A percentile compares a stretch with the other conserved stretches of the same genome.
Evolutionary conservation across 2,888 invertebrate genomes (phyloP).

Genomic region (Drosophila setosimentum): DNA sequence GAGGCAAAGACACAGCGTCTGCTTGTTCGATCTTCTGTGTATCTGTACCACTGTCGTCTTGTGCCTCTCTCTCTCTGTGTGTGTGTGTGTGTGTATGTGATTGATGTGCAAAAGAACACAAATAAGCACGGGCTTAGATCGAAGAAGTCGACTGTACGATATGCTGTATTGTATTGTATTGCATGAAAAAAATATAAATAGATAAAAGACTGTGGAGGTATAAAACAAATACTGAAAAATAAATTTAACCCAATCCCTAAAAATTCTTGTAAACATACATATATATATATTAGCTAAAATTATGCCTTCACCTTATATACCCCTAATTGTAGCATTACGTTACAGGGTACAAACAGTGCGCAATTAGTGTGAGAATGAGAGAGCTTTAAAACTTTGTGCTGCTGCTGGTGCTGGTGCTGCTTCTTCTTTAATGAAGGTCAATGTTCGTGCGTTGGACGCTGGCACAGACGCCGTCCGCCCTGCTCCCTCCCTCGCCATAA

Average conservation of each 20-base stretch:
- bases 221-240: background rate
- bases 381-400: slow-evolving; percentile 41
- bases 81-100: slow-evolving; percentile 17
- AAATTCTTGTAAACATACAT: background rate
- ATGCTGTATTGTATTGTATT: no score
- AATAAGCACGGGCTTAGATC: background rate
- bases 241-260: background rate
- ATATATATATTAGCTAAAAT: background rate
- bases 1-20: slow-evolving; percentile 20
- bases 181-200: background rate
- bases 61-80: background rate
- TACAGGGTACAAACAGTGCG: slow-evolving; percentile 33
- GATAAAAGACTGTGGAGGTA: background rate
- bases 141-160: background rate
- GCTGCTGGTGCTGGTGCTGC: slow-evolving; percentile 23
- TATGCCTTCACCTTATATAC: background rate
- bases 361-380: slow-evolving; percentile 51
- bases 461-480: slow-evolving; percentile 31
- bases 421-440: slow-evolving; percentile 81
- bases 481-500: background rate
- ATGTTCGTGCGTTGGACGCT: slow-evolving; percentile 76
- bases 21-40: slow-evolving; percentile 6
- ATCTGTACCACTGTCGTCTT: slow-evolving; percentile 7
- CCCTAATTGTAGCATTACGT: background rate
- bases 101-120: slow-evolving; percentile 32